Evolutionary conservation across 2,797 vertebrate genomes (phyloP).

Genomic region (Scleropages formosus): DNA sequence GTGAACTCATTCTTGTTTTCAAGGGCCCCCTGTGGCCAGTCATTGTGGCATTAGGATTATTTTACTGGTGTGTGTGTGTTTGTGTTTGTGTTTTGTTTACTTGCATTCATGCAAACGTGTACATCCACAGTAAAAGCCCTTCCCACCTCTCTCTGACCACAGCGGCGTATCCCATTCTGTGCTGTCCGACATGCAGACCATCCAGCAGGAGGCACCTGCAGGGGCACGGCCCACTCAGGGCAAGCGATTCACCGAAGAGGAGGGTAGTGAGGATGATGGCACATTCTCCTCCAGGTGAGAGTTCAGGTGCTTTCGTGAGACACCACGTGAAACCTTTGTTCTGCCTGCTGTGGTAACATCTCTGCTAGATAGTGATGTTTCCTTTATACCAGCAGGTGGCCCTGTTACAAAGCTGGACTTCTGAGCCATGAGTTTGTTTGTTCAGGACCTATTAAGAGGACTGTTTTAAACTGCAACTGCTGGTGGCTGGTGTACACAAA

Average conservation of each 20-base stretch:
- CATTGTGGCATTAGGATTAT: neutral
- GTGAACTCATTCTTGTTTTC: conserved; percentile 54
- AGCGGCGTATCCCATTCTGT: conserved; percentile 93
- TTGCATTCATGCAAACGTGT: neutral
- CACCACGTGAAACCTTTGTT: neutral
- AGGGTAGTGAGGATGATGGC: conserved; percentile 75
- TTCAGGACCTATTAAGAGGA: too few relatives aligned
- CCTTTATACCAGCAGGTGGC: neutral
- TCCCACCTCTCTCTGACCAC: neutral
- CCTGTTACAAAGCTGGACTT: neutral
- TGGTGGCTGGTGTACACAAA: too few relatives aligned
- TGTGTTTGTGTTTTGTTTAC: neutral
- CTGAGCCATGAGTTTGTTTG: neutral
- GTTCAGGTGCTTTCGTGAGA: neutral
- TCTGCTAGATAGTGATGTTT: neutral
- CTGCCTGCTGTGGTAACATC: neutral
- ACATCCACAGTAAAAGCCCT: neutral
- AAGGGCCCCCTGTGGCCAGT: neutral
- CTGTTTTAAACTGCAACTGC: too few relatives aligned
- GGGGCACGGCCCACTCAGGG: conserved; percentile 62
- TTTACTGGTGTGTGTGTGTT: neutral
- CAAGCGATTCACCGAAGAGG: conserved; percentile 63
- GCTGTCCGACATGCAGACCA: conserved; percentile 87
- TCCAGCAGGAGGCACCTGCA: conserved; percentile 83
- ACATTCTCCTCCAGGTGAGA: conserved; percentile 68